phyloP scores from a whole-genome alignment of 2,888 invertebrate genomes.

The Oligia fasciuncula region DNA sequence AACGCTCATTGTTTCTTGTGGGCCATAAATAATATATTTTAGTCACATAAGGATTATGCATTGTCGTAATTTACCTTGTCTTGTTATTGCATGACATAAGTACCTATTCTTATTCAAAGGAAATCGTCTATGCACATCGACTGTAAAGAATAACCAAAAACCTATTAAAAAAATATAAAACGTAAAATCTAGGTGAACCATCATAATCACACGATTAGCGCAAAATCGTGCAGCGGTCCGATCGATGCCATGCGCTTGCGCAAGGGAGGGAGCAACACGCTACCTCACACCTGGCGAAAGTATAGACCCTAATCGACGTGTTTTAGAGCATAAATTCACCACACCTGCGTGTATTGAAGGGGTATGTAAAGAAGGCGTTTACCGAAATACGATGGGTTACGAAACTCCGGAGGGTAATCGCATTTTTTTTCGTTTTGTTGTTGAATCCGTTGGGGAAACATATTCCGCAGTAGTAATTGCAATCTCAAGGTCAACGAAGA shows the following conservation, averaged over 20 bases:
- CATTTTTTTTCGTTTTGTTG: conserved; percentile 21
- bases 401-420: conserved; percentile 6
- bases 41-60: not conserved
- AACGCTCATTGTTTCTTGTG: conserved; percentile 36
- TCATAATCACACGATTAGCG: conserved; percentile 53
- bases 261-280: conserved; percentile 59
- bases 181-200: conserved; percentile 15
- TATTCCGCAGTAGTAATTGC: conserved; percentile 26
- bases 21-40: conserved; percentile 16
- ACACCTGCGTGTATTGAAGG: conserved; percentile 45
- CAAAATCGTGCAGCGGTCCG: conserved; percentile 57
- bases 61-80: conserved; percentile 24
- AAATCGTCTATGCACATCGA: conserved; percentile 3
- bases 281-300: conserved; percentile 64
- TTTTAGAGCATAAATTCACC: conserved; percentile 38
- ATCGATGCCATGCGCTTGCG: conserved; percentile 63
- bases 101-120: not conserved
- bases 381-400: not conserved
- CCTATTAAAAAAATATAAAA: not conserved
- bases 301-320: conserved; percentile 59
- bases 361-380: conserved; percentile 1
- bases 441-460: not conserved
- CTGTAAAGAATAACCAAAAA: not conserved
- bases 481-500: conserved; percentile 44
- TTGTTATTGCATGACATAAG: conserved; percentile 20